Conservation (phyloP, 2,888 invertebrate species). For the Horisme vitalbata region DNA sequence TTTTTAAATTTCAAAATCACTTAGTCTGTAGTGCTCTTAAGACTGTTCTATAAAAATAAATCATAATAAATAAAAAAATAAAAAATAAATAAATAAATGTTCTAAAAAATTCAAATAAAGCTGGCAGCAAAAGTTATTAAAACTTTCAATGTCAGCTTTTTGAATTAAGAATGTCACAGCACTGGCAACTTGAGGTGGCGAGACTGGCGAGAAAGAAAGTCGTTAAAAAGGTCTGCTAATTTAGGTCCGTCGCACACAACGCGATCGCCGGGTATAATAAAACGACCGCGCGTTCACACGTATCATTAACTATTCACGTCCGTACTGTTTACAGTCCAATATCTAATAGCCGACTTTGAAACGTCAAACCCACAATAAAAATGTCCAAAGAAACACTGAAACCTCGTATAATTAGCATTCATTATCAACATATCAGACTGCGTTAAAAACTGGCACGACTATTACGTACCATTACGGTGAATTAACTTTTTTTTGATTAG, state of each 20-base stretch:
- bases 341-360: slow-evolving; percentile 30
- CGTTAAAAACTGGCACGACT: slow-evolving; percentile 36
- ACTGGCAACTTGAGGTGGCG: too few species aligned
- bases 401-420: slow-evolving; percentile 46
- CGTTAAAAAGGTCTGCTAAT: not conserved
- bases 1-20: too few species aligned
- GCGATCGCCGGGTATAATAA: not conserved
- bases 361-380: slow-evolving; percentile 37
- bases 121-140: too few species aligned
- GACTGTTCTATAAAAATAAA: too few species aligned
- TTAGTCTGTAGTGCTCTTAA: too few species aligned
- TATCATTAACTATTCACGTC: slow-evolving; percentile 28
- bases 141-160: too few species aligned
- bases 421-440: slow-evolving; percentile 53
- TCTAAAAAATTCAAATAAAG: too few species aligned
- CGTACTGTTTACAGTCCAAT: slow-evolving; percentile 29
- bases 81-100: too few species aligned
- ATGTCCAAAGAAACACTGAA: slow-evolving; percentile 31
- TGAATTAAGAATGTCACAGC: too few species aligned
- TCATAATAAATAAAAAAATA: too few species aligned
- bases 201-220: too few species aligned
- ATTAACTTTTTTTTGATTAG: slow-evolving; percentile 60
- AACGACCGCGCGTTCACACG: not conserved
- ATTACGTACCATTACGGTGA: slow-evolving; percentile 51
- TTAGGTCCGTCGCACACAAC: not conserved